Base-by-base conservation (phyloP, 2,113 vertebrate genomes). In the Corythornis madagascariensis region DNA sequence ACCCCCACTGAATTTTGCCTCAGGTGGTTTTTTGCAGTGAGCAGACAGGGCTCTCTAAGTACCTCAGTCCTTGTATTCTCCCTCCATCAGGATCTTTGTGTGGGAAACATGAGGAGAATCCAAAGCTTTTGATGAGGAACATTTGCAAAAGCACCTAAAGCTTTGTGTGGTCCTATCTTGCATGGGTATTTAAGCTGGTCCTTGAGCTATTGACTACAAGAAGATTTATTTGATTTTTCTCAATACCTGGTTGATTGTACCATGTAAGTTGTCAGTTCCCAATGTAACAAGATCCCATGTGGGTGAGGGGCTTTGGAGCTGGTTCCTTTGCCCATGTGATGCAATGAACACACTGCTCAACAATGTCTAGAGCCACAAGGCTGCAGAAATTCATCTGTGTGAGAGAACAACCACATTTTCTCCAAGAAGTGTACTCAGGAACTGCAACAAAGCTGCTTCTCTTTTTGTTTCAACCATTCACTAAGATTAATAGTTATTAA, bases 151-250 rank as follows among this genome's bases (percentile, higher is more conserved):
- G 40, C 56, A 6, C 31, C 45, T 64, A 10, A 45, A 63, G 43
- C 60, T 83, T 63, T 71, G 28, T 47, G 5, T 5, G 52, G 70
- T 26, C 31, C 35, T 28, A 1, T 22, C 40, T 24, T 7, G 84
- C 78, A 82, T 28, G 71, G 81, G 60, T 52, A 40, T 33, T 48
- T 28, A 60, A 88, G 80, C 69, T 83, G 69, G 60, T 69, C 89
- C 64, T 56, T 4, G 26, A 61, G 73, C 50, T 85, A 24, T 4
- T 20, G 83, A 26, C 66, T 56, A 6, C n/a, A 48, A 38, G 56
- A 18, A 52, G 80, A 13, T 42, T 67, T 16, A 55, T 81, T 53
- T 88, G 79, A n/a, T 81, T 78, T 89, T 66, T 28, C 85, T 61
- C 69, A 2, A 6, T 9, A 15, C 38, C 86, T 88, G 65, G 57